Evolutionary conservation across 2,797 vertebrate genomes (phyloP).

Genomic region (Syngnathus rostellatus): DNA sequence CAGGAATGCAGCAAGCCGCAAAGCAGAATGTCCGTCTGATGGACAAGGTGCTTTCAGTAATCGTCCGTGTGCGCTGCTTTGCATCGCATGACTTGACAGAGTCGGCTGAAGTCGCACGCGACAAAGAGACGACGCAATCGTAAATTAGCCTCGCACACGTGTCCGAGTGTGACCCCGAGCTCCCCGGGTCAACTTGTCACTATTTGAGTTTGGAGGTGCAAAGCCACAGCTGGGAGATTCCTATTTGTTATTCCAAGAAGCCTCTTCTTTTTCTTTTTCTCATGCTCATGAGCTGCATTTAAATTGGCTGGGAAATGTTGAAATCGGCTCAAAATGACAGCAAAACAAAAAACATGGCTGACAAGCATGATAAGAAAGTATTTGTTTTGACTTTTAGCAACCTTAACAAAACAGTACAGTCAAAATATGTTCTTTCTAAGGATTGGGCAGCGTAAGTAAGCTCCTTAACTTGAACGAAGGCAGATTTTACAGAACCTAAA

Average conservation of each 20-base stretch:
- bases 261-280: slow-evolving; percentile 2
- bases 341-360: not conserved
- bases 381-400: not conserved
- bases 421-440: too few species aligned
- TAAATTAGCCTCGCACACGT: not conserved
- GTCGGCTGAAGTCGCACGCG: not conserved
- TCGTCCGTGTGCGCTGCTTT: slow-evolving; percentile 18
- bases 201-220: slow-evolving; percentile 57
- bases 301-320: not conserved
- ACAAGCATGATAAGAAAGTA: not conserved
- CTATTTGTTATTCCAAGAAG: slow-evolving; percentile 9
- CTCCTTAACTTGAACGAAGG: too few species aligned
- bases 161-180: slow-evolving; percentile 23
- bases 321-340: not conserved
- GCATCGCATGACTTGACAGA: not conserved
- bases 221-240: slow-evolving; percentile 27
- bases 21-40: slow-evolving; percentile 31
- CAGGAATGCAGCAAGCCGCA: slow-evolving; percentile 58
- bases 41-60: slow-evolving; percentile 24
- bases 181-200: slow-evolving; percentile 16
- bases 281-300: not conserved
- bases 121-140: not conserved
- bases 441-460: too few species aligned
- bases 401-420: too few species aligned
- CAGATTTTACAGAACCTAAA: too few species aligned